Conservation (phyloP, 2,797 vertebrate species). For the Gymnothorax javanicus region DNA sequence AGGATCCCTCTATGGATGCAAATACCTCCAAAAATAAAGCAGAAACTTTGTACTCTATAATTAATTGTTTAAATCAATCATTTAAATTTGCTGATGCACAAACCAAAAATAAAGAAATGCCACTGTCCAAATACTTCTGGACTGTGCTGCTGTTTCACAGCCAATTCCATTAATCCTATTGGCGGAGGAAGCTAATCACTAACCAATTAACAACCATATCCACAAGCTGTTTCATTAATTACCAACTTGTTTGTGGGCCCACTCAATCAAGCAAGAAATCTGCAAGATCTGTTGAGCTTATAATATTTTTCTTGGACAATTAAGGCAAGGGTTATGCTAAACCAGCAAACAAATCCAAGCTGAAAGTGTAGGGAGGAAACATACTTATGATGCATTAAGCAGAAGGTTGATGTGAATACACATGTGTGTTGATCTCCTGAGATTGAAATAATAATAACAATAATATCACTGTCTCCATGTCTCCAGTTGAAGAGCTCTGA, state of each 20-base stretch:
- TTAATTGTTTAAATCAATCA: too few relatives aligned
- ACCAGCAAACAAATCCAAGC: not conserved
- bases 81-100: too few relatives aligned
- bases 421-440: not conserved
- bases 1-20: too few relatives aligned
- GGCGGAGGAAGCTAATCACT: not conserved
- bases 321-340: not conserved
- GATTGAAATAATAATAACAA: not conserved
- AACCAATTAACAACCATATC: not conserved
- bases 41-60: too few relatives aligned
- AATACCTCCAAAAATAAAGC: too few relatives aligned
- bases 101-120: too few relatives aligned
- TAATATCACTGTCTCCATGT: not conserved
- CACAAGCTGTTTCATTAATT: not conserved
- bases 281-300: not conserved
- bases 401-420: not conserved
- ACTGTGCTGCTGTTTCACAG: not conserved
- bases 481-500: not conserved
- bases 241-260: not conserved
- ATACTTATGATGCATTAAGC: not conserved
- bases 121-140: too few relatives aligned
- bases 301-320: not conserved
- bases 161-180: not conserved
- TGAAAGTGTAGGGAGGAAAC: not conserved
- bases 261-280: not conserved